Conservation (phyloP, 2,888 invertebrate genomes). For the Trichopoda pennipes region DNA sequence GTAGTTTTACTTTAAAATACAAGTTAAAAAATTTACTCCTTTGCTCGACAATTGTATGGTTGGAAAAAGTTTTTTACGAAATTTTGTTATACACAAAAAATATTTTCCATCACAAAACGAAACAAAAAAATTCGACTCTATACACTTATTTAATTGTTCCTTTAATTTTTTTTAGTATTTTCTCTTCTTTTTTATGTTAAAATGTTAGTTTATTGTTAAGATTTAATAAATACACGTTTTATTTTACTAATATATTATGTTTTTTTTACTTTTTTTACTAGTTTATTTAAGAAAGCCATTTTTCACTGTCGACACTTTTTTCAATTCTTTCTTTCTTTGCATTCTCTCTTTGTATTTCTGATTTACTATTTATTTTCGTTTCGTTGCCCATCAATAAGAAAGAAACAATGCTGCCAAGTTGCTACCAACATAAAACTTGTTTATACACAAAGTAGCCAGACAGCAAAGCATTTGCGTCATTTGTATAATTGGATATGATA, state of each 20-base stretch:
- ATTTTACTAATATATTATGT: conserved; percentile 52
- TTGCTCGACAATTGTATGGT: conserved; percentile 57
- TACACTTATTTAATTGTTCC: conserved; percentile 56
- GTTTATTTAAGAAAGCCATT: conserved; percentile 65
- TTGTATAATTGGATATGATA: neutral
- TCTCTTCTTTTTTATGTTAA: conserved; percentile 8
- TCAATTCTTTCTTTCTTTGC: conserved; percentile 58
- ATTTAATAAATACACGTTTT: conserved; percentile 54
- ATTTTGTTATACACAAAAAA: conserved; percentile 67
- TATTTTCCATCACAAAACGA: conserved; percentile 65
- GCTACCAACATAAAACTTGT: neutral
- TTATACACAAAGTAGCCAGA: conserved; percentile 33
- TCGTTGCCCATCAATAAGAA: conserved; percentile 62
- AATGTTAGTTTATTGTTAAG: conserved; percentile 34
- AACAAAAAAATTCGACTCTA: conserved; percentile 56
- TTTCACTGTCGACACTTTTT: conserved; percentile 65
- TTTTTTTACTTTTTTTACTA: conserved; percentile 55
- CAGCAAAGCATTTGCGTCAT: neutral
- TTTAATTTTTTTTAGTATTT: conserved; percentile 3
- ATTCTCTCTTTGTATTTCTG: conserved; percentile 61
- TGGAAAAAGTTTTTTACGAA: conserved; percentile 63
- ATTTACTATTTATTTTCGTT: conserved; percentile 66
- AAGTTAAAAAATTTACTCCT: conserved; percentile 59
- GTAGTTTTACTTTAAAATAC: conserved; percentile 34
- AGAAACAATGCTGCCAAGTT: conserved; percentile 52